These are phyloP conservation scores for Campylomormyrus tamandua DNA, from an alignment of 2,113 vertebrate genomes.

Conservation along the genomic window DNA sequence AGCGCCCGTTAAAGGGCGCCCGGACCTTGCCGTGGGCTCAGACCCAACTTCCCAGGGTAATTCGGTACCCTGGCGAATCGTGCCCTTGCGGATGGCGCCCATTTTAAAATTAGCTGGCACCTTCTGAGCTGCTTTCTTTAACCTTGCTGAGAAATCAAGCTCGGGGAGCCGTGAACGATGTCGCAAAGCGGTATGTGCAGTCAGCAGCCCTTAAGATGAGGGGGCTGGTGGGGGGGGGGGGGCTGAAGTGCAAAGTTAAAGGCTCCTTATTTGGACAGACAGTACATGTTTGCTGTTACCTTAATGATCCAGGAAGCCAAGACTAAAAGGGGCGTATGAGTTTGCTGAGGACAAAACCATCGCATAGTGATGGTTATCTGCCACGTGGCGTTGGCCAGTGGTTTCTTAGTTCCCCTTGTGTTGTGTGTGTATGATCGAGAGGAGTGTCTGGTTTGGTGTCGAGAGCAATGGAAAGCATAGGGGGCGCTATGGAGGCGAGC, in stretches of 20 bases:
- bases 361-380: neutral
- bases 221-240: neutral
- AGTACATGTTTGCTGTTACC: neutral
- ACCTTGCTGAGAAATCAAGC: neutral
- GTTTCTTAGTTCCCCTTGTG: neutral
- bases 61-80: conserved; percentile 3
- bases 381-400: neutral
- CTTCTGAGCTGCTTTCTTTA: neutral
- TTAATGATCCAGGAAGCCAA: neutral
- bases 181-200: neutral
- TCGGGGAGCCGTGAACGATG: neutral
- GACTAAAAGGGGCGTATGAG: neutral
- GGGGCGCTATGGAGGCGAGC: neutral
- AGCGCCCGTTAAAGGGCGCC: neutral
- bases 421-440: neutral
- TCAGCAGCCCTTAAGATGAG: neutral
- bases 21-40: neutral
- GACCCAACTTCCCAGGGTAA: conserved; percentile 11
- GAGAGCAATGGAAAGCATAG: neutral
- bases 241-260: neutral
- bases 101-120: conserved; percentile 24
- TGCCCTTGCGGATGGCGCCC: neutral
- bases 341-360: neutral
- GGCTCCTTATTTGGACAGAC: neutral
- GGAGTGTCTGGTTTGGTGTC: neutral